A percentile compares a stretch with the other conserved stretches of the same genome.
phyloP scores from a whole-genome alignment of 2,797 vertebrate species.

The Esox lucius region DNA sequence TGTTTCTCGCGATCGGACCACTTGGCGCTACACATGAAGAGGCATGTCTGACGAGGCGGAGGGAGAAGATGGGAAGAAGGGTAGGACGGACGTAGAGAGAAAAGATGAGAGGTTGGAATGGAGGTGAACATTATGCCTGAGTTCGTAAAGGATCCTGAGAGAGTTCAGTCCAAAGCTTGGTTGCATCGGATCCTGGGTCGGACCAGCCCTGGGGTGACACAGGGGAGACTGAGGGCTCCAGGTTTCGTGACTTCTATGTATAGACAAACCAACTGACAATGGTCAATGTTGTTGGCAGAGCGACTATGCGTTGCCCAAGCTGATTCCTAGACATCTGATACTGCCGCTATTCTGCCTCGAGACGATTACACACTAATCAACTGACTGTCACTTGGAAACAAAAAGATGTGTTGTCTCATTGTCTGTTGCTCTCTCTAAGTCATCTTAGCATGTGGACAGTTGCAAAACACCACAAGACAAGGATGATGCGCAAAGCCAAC shows the following conservation, averaged over 20 bases:
- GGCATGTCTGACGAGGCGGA: constrained; percentile 85
- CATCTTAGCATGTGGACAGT: background rate
- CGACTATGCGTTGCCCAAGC: background rate
- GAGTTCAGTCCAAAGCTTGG: background rate
- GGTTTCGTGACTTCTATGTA: background rate
- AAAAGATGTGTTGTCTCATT: background rate
- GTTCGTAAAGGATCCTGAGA: background rate
- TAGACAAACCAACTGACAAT: constrained; percentile 34
- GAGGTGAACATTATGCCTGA: background rate
- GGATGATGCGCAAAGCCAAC: constrained; percentile 64
- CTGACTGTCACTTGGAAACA: background rate
- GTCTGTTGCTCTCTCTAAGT: background rate
- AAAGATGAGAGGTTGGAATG: background rate
- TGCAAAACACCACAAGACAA: constrained; percentile 33
- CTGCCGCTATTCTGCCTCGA: constrained; percentile 6
- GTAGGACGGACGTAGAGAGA: constrained; percentile 42
- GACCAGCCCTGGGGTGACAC: background rate
- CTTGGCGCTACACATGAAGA: constrained; percentile 99
- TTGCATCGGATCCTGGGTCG: background rate
- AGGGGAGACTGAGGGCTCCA: background rate
- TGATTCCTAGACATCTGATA: background rate
- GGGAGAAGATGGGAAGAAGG: constrained; percentile 41
- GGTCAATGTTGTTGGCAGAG: constrained; percentile 7
- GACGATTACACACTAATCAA: background rate
- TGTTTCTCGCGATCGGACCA: constrained; percentile 99